A percentile compares a stretch with the other conserved stretches of the same genome.
Conservation (phyloP, 2,797 vertebrate species). For the Eidolon dupreanum region DNA sequence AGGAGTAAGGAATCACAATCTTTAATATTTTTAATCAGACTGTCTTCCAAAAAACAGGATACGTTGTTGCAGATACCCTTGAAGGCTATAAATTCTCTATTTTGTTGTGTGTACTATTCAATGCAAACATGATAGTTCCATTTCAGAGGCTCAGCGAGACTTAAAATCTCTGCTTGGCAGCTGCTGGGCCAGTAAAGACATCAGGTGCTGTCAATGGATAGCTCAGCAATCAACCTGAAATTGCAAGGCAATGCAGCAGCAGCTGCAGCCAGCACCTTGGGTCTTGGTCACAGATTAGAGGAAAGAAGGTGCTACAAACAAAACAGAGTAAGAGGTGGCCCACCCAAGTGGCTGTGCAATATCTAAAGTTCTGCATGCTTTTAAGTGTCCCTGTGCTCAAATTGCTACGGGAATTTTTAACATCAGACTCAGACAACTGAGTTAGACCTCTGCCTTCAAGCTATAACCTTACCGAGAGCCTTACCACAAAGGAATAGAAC, state of each 20-base stretch:
- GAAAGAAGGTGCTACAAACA: too few relatives aligned
- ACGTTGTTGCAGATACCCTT: slow-evolving; percentile 26
- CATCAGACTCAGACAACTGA: neutral
- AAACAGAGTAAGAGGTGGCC: neutral
- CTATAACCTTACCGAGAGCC: neutral
- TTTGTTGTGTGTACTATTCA: neutral
- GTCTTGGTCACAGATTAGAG: neutral
- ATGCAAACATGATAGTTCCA: slow-evolving; percentile 27
- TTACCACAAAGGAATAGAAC: neutral
- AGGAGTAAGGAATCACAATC: neutral
- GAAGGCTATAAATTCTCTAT: slow-evolving; percentile 60
- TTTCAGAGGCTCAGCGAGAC: slow-evolving; percentile 65
- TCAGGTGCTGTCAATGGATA: slow-evolving; percentile 25
- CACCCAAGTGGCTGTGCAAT: neutral
- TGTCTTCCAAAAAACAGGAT: slow-evolving; percentile 45
- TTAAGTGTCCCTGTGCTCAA: neutral
- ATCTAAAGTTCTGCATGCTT: neutral
- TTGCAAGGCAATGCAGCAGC: neutral
- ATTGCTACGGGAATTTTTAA: neutral
- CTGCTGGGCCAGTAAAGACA: neutral
- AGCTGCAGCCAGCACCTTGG: neutral
- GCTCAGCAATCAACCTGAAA: neutral
- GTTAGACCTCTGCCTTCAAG: neutral
- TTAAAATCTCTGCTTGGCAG: slow-evolving; percentile 30
- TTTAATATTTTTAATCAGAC: slow-evolving; percentile 75